phyloP scores from a whole-genome alignment of 2,888 invertebrate species.

The Carterocephalus palaemon region DNA sequence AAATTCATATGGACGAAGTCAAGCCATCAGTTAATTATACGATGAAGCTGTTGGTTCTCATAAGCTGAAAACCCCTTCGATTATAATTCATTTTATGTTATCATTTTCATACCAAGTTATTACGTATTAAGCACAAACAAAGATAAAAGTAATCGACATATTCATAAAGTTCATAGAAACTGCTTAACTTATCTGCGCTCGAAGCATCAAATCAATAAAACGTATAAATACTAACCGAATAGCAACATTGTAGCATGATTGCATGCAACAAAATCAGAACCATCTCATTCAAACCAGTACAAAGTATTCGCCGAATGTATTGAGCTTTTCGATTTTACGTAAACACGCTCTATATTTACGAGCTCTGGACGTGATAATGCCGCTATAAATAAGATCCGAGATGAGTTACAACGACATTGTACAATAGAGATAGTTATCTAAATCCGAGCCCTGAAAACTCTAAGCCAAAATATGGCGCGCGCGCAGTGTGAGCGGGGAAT shows the following conservation, averaged over 20 bases:
- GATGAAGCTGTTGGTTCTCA: no score
- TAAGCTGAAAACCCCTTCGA: no score
- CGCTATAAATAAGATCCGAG: slow-evolving; percentile 44
- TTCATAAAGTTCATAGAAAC: no score
- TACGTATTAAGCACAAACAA: no score
- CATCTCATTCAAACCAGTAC: slow-evolving; percentile 26
- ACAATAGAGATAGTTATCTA: slow-evolving; percentile 43
- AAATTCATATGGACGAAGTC: no score
- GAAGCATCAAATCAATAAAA: not conserved
- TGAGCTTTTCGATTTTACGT: slow-evolving; percentile 28
- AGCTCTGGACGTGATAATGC: slow-evolving; percentile 44
- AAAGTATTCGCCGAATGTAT: slow-evolving; percentile 23
- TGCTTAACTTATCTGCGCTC: no score
- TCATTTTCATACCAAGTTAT: no score
- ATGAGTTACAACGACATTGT: slow-evolving; percentile 37
- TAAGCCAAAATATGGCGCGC: slow-evolving; percentile 15
- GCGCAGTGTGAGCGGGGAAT: slow-evolving; percentile 3
- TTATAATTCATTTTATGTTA: no score
- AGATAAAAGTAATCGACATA: no score
- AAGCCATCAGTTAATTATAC: no score
- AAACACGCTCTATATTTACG: slow-evolving; percentile 29
- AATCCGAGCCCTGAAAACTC: slow-evolving; percentile 15
- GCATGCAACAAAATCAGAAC: not conserved
- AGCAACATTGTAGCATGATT: slow-evolving; percentile 7
- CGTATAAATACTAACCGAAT: not conserved